Evolutionary conservation across 1,140 invertebrate species (phyloP).

Genomic region (Calliphora vicina): DNA sequence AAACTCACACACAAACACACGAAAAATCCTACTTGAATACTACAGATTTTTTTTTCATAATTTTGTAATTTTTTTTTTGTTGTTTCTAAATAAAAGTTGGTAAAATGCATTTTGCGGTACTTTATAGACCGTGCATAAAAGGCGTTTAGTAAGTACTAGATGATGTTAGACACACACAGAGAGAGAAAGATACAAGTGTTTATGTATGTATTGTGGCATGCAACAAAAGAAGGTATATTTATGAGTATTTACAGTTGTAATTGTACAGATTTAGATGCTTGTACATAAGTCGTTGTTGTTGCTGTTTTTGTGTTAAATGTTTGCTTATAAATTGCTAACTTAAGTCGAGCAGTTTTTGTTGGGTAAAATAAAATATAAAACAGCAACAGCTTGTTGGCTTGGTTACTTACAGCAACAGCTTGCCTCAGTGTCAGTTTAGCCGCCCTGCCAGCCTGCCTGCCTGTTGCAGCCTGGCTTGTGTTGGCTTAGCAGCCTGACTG

Average conservation of each 20-base stretch:
- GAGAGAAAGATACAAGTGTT: not conserved
- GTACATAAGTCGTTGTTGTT: not conserved
- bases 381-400: not conserved
- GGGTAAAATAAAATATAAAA: not conserved
- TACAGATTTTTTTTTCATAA: not conserved
- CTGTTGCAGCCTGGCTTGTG: not conserved
- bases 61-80: not conserved
- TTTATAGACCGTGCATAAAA: not conserved
- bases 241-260: not conserved
- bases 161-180: not conserved
- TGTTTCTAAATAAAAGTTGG: not conserved
- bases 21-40: not conserved
- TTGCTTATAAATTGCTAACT: constrained; percentile 23
- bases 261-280: not conserved
- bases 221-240: not conserved
- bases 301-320: not conserved
- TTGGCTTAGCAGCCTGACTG: not conserved
- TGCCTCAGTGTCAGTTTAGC: not conserved
- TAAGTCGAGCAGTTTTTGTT: constrained; percentile 23
- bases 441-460: not conserved
- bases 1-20: not conserved
- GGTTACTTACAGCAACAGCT: not conserved
- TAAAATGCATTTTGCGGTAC: constrained; percentile 3
- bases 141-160: constrained; percentile 8
- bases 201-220: not conserved